Evolutionary conservation across 2,797 vertebrate genomes (phyloP).

Genomic region (Malacoraja senta): DNA sequence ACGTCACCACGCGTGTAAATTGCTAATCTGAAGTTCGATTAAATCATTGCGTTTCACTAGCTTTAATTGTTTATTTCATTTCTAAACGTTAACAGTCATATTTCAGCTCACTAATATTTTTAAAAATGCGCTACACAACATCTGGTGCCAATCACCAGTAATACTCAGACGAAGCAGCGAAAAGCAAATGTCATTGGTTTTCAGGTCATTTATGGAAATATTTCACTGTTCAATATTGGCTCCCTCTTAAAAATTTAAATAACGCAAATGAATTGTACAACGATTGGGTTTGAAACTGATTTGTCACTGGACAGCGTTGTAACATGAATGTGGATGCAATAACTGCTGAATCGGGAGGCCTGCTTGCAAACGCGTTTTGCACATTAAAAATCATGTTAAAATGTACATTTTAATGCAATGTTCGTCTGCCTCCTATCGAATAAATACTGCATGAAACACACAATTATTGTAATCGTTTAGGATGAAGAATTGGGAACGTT

Average conservation of each 20-base stretch:
- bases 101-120: background rate
- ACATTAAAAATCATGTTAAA: no score
- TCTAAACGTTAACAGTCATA: background rate
- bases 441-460: background rate
- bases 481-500: background rate
- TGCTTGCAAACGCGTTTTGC: background rate
- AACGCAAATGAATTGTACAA: background rate
- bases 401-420: no score
- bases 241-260: background rate
- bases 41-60: background rate
- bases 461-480: background rate
- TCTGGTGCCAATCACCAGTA: background rate
- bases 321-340: background rate
- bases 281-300: background rate
- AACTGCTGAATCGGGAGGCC: background rate
- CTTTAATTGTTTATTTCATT: background rate
- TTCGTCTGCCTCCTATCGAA: background rate
- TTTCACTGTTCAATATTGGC: background rate
- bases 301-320: background rate
- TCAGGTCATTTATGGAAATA: background rate
- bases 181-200: background rate
- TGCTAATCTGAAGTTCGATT: background rate
- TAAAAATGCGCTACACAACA: no score
- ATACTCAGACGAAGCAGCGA: background rate
- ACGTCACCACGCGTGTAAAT: background rate